A percentile compares a stretch with the other conserved stretches of the same genome.
Conservation (phyloP, 2,797 vertebrate genomes). For the Chlorospingus flavigularis region DNA sequence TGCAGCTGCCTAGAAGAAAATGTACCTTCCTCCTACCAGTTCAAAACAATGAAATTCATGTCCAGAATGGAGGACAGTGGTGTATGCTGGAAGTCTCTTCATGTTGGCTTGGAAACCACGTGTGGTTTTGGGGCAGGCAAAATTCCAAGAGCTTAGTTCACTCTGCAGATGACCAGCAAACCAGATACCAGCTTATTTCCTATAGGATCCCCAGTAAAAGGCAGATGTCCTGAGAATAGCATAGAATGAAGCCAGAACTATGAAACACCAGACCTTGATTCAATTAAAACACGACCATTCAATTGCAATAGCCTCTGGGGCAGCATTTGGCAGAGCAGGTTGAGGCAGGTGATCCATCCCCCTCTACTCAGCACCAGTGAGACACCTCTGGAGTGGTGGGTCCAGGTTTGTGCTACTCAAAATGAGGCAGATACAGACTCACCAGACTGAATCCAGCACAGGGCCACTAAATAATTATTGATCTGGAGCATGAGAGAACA, state of each 20-base stretch:
- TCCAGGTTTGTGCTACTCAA: neutral
- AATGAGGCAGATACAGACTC: neutral
- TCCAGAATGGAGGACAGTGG: neutral
- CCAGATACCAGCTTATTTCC: neutral
- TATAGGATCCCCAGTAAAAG: neutral
- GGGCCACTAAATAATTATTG: neutral
- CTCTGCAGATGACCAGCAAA: neutral
- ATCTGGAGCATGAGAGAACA: neutral
- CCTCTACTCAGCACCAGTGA: neutral
- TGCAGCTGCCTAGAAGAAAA: neutral
- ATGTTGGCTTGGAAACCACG: neutral
- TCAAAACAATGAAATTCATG: neutral
- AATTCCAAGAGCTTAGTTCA: neutral
- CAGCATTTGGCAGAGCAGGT: neutral
- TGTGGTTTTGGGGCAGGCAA: neutral
- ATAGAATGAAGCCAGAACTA: neutral
- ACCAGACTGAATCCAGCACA: neutral
- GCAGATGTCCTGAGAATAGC: neutral
- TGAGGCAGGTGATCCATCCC: neutral
- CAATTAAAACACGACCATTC: neutral
- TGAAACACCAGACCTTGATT: neutral
- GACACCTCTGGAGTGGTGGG: neutral
- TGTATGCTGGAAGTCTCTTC: neutral
- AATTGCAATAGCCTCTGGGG: neutral
- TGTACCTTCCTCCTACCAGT: rapidly evolving